These are phyloP conservation scores for Empidonax traillii DNA, from an alignment of 2,113 vertebrate species.

Conservation along the genomic window DNA sequence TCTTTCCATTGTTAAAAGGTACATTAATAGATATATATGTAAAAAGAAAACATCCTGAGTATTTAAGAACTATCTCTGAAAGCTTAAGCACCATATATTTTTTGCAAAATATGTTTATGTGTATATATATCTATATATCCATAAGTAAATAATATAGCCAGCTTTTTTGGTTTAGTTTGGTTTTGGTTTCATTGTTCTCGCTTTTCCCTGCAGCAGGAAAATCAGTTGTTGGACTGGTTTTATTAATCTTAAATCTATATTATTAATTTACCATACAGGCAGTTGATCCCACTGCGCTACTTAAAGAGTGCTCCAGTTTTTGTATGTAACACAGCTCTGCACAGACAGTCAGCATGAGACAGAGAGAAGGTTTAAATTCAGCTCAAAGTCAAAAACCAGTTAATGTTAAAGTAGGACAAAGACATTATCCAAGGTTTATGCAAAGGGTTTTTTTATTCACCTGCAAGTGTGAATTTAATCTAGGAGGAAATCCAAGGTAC, in stretches of 20 bases:
- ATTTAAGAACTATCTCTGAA: not conserved
- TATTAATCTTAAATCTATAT: not conserved
- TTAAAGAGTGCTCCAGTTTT: not conserved
- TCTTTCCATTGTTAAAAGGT: not conserved
- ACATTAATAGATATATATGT: not conserved
- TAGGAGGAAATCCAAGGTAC: not conserved
- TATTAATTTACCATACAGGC: not conserved
- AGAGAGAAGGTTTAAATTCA: not conserved
- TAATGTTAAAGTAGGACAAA: not conserved
- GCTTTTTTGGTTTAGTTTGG: not conserved
- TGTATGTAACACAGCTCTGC: not conserved
- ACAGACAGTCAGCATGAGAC: not conserved
- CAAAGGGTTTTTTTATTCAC: not conserved
- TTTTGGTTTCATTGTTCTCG: not conserved
- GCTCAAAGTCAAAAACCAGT: fast-evolving
- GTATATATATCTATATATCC: not conserved
- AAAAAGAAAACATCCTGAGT: not conserved
- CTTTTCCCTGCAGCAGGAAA: not conserved
- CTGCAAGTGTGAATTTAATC: not conserved
- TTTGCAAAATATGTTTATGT: not conserved
- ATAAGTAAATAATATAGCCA: not conserved
- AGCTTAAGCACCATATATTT: not conserved
- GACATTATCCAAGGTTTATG: not conserved
- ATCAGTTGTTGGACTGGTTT: not conserved
- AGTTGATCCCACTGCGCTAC: not conserved